Evolutionary conservation across 2,888 invertebrate genomes (phyloP), one percentile per base, ranked within the genome.

Genomic region (Cryptocephalus primarius): DNA sequence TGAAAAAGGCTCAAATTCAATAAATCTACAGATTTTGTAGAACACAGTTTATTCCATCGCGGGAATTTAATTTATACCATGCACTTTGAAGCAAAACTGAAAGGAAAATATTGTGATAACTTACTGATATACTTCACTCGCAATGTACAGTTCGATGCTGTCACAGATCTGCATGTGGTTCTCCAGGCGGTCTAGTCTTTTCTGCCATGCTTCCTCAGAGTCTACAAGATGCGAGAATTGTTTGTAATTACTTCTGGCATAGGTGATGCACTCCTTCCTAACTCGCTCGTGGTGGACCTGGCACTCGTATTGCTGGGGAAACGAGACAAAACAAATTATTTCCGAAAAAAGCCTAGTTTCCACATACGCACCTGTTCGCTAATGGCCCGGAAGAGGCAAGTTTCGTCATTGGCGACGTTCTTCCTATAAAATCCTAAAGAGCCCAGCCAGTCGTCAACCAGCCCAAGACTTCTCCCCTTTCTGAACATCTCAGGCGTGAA

Each of bases 371-470:
- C 78, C 72, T 91, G 90, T 70, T 94, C 93, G 34, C 92, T 85
- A 44, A 91, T 82, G 9, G 87, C 88, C 58, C 93, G 79, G 71
- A 93, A 94, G 42, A 94, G 73, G 64, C 89, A 91, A 49, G 88
- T 88, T 44, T 88, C 84, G 74, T 94, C 93, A 61, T 85, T 82
- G 45, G 92, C 89, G 12, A 86, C 84, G 62, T 88, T 86, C 74
- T 94, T 94, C 58, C 92, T 77, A 67, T 86, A 90, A 62, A 83
- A 83, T 38, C 87, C 87, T 66, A 85, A 77, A 54, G 79, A 78
- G 59, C 87, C 87, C 57, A 92, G 71, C 81, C 85, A 89, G 60
- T 83, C 80, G 66, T 91, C 90, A 44, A 79, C 68, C 2, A 70
- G 60, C 22, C 65, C 65, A 2, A 66, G 65, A 56, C 66, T 68